Evolutionary conservation across 1,140 invertebrate species (phyloP), one percentile per base, ranked within the genome.

Genomic region (Pseudachorutes palmiensis): DNA sequence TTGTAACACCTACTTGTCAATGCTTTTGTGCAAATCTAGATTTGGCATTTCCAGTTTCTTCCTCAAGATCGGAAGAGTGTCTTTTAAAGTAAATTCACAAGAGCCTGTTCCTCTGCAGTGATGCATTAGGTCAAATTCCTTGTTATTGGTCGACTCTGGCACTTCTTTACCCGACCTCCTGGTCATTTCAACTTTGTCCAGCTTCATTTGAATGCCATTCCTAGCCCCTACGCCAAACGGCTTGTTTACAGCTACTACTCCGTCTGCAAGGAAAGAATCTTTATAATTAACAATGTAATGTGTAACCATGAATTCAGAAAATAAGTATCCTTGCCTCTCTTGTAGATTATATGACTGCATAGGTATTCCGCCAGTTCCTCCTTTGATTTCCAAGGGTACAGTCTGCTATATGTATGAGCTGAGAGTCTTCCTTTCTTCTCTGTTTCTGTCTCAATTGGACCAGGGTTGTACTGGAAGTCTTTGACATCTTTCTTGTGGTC

Each of bases 231-330:
- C 77, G 31, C 80, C 80, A 68, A 78, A 81, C 2, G 80, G 80
- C 74, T 80, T 81, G 67, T 80, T 81, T 51, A 80, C 41, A 12
- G 66, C 78, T 48, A 81, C 71, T 22, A 81, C 55, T 45, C 78
- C 80, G 74, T 76, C 79, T 80, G 36, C 19, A 74, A 75, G 57
- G 62, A 49, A 68, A 30, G 26, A 69, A 51, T 24, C n/a, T n/a
- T n/a, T n/a, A n/a, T n/a, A n/a, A n/a, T n/a, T n/a, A n/a, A n/a
- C n/a, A n/a, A n/a, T n/a, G n/a, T n/a, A n/a, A n/a, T n/a, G n/a
- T n/a, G n/a, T n/a, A n/a, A n/a, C n/a, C n/a, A n/a, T n/a, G n/a
- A n/a, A n/a, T n/a, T n/a, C n/a, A n/a, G n/a, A n/a, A n/a, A n/a
- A n/a, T n/a, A n/a, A n/a, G n/a, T n/a, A n/a, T n/a, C n/a, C n/a